Evolutionary conservation across 1,140 invertebrate species (phyloP).

Genomic region (Hycleus cichorii): DNA sequence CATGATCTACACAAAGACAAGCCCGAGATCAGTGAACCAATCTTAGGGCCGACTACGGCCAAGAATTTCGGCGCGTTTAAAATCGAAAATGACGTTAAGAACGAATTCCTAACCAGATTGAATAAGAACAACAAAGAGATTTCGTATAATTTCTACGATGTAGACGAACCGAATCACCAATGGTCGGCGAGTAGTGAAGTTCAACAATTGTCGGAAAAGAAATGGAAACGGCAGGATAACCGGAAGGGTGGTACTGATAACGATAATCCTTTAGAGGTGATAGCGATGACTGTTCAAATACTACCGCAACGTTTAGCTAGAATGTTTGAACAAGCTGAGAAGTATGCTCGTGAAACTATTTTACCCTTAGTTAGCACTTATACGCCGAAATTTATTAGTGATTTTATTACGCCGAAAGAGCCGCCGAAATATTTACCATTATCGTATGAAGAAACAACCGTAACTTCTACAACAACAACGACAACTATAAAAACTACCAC

Average conservation of each 20-base stretch:
- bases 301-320: constrained; percentile 66
- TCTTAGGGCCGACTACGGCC: constrained; percentile 51
- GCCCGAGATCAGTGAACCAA: constrained; percentile 63
- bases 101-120: constrained; percentile 11
- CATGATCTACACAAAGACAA: constrained; percentile 42
- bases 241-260: constrained; percentile 14
- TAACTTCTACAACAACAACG: not conserved
- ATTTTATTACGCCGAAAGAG: constrained; percentile 33
- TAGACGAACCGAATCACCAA: constrained; percentile 16
- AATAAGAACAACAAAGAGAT: constrained; percentile 22
- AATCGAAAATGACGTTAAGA: constrained; percentile 11
- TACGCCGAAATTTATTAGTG: constrained; percentile 53
- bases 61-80: constrained; percentile 34
- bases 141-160: constrained; percentile 30
- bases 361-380: constrained; percentile 67
- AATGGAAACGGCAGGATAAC: constrained; percentile 33
- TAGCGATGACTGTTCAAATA: constrained; percentile 65
- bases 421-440: constrained; percentile 35
- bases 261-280: constrained; percentile 33
- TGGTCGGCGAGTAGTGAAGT: constrained; percentile 25
- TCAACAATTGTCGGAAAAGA: constrained; percentile 31
- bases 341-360: constrained; percentile 67
- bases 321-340: constrained; percentile 70
- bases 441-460: constrained; percentile 3
- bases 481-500: constrained; percentile 1